These are phyloP conservation scores for Vombatus ursinus DNA, from an alignment of 2,113 vertebrate species.

Conservation along the genomic window DNA sequence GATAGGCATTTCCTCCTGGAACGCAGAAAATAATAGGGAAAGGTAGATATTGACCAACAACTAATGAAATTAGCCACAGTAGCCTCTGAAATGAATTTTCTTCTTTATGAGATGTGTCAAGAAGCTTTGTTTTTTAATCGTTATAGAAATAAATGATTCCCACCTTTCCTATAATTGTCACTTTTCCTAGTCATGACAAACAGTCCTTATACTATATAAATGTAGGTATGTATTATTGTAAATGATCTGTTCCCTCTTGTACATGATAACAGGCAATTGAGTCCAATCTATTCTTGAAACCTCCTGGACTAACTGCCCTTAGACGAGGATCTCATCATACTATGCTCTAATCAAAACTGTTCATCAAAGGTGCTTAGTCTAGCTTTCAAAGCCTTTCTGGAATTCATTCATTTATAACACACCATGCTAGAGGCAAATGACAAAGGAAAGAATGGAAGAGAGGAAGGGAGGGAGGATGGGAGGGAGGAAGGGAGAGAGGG, in stretches of 20 bases:
- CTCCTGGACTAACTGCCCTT: too few relatives aligned
- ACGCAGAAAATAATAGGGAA: not conserved
- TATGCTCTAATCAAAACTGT: too few relatives aligned
- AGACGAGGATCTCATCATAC: too few relatives aligned
- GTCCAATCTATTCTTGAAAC: too few relatives aligned
- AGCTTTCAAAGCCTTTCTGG: too few relatives aligned
- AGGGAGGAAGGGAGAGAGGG: too few relatives aligned
- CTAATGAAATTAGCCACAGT: not conserved
- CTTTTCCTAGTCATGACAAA: not conserved
- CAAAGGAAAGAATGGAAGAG: too few relatives aligned
- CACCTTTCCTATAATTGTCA: not conserved
- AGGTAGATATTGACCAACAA: not conserved
- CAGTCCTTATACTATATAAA: not conserved
- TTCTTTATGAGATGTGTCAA: not conserved
- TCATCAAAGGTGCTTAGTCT: too few relatives aligned
- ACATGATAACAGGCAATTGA: too few relatives aligned
- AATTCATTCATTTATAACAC: not conserved
- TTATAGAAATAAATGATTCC: not conserved
- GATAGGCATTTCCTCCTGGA: not conserved
- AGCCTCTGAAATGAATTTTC: not conserved
- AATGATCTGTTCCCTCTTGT: not conserved
- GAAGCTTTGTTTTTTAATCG: not conserved
- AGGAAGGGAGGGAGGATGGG: too few relatives aligned
- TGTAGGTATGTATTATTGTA: not conserved
- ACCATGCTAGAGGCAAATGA: too few relatives aligned